Evolutionary conservation across 2,797 vertebrate species (phyloP).

Genomic region (Champsocephalus esox): DNA sequence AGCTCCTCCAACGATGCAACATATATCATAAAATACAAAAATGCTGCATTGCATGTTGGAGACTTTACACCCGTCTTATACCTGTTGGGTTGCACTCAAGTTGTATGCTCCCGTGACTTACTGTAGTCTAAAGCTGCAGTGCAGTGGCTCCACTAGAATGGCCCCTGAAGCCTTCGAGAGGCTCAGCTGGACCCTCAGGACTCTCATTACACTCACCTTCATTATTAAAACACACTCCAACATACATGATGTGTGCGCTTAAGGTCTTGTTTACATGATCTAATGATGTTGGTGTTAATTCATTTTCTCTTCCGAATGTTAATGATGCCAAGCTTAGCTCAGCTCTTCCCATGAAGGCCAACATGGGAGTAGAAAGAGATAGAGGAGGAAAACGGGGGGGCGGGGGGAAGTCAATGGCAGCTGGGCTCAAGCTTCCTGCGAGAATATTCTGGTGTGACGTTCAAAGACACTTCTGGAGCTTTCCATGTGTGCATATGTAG

Average conservation of each 20-base stretch:
- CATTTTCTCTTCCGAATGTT: constrained; percentile 44
- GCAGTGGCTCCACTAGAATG: constrained; percentile 17
- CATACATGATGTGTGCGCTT: constrained; percentile 28
- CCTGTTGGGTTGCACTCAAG: neutral
- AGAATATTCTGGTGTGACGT: constrained; percentile 29
- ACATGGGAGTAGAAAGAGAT: constrained; percentile 13
- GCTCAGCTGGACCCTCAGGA: constrained; percentile 49
- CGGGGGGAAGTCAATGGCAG: constrained; percentile 28
- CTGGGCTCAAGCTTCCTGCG: constrained; percentile 30
- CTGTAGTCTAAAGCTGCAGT: constrained; percentile 29
- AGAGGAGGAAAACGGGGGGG: constrained; percentile 13
- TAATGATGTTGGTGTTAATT: constrained; percentile 66
- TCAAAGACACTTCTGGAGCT: constrained; percentile 40
- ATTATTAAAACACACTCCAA: constrained; percentile 61
- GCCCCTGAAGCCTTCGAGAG: constrained; percentile 27
- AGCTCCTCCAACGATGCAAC: too few relatives aligned
- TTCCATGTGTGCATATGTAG: constrained; percentile 15
- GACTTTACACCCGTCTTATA: neutral
- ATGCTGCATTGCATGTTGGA: neutral
- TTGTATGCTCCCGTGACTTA: constrained; percentile 1
- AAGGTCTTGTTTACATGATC: constrained; percentile 57
- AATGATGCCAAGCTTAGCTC: constrained; percentile 46
- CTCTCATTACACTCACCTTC: constrained; percentile 51
- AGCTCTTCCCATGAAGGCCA: constrained; percentile 29
- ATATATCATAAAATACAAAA: too few relatives aligned